These are phyloP conservation scores for Plebejus argus DNA, from an alignment of 2,888 invertebrate species.

Conservation along the genomic window DNA sequence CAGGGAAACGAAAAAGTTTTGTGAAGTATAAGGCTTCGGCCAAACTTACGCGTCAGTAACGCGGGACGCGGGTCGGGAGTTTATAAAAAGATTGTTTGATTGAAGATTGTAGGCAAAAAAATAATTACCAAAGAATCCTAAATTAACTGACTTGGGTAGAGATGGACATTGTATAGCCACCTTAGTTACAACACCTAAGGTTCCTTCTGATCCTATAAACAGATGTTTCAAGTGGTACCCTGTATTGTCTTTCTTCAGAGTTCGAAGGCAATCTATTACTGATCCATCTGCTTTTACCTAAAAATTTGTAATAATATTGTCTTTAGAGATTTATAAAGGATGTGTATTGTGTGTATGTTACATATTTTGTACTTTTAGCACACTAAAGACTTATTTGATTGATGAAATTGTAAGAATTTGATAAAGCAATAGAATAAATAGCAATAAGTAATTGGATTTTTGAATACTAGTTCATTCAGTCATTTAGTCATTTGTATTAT, in stretches of 20 bases:
- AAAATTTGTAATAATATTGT: conserved; percentile 31
- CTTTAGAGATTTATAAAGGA: neutral
- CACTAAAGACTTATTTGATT: too few species aligned
- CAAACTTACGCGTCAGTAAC: too few species aligned
- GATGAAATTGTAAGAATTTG: too few species aligned
- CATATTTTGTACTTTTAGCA: too few species aligned
- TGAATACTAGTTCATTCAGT: neutral
- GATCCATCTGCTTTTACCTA: conserved; percentile 93
- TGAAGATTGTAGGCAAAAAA: neutral
- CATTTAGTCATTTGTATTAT: neutral
- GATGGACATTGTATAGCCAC: conserved; percentile 95
- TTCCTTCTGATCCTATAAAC: conserved; percentile 98
- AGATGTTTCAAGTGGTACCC: conserved; percentile 98
- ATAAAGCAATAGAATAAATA: too few species aligned
- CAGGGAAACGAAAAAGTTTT: neutral
- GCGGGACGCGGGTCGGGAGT: too few species aligned
- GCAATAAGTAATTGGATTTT: neutral
- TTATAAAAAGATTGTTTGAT: neutral
- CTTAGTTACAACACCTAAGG: conserved; percentile 96
- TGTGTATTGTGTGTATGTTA: too few species aligned
- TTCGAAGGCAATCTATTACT: conserved; percentile 90
- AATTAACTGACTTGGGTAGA: conserved; percentile 88
- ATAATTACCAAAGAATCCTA: conserved; percentile 92
- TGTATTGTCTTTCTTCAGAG: conserved; percentile 97
- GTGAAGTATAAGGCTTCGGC: neutral